Evolutionary conservation across 2,888 invertebrate genomes (phyloP), one percentile per base, ranked within the genome.

Genomic region (Hecatera dysodea): DNA sequence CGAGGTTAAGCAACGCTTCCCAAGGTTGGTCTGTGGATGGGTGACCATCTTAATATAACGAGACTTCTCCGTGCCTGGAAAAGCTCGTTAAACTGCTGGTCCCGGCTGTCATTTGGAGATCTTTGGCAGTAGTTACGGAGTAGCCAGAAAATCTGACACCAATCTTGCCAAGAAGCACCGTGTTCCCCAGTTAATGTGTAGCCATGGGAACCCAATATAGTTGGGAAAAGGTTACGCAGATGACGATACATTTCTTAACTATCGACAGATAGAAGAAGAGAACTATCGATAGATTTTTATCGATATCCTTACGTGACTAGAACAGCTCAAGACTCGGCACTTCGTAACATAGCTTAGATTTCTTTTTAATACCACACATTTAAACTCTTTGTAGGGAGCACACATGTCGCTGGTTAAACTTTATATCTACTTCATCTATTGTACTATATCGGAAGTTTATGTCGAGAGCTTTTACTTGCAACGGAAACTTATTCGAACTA

Each of bases 301-400:
- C 83, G 82, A 81, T 59, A 70, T 15, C n/a, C 1, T 33, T 67
- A 66, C 92, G 86, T 76, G 89, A 79, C 92, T 93, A 90, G 46
- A 48, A 65, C 55, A 72, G 80, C 86, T 86, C 87, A 90, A 90
- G 90, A 87, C 90, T 89, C 89, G 82, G 89, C 90, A 91, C 92
- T 93, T 92, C 90, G 93, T 92, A 91, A 90, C 90, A 89, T 85
- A 87, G 87, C 89, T 87, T 88, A 91, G 93, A 95, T 95, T 93
- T 95, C 92, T 95, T 95, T 95, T 95, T 95, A 95, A 95, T 95
- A 94, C 93, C 92, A 90, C 90, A 93, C 92, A 93, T 94, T 95
- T 95, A 95, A 95, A 95, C 90, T 93, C 90, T 84, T 89, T 88
- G 90, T 88, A 88, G 88, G 83, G 82, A 87, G 88, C 91, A 90